These are phyloP conservation scores for Brachycybe producta DNA, from an alignment of 2,888 invertebrate species.

Conservation along the genomic window DNA sequence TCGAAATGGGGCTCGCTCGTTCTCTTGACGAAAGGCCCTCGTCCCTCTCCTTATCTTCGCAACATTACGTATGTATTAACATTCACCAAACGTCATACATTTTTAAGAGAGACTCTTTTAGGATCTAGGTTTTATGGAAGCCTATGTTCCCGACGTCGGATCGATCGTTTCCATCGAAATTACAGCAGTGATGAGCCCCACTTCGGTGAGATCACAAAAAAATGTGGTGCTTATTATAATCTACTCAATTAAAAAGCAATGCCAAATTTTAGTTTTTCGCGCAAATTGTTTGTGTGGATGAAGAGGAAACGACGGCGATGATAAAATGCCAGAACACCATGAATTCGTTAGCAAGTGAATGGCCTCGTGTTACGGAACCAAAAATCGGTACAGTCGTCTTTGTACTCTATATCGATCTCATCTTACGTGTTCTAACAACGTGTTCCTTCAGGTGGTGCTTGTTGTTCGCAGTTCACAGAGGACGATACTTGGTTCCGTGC, in stretches of 20 bases:
- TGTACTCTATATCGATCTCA: not conserved
- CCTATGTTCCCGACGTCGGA: too few species aligned
- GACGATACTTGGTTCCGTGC: slow-evolving; percentile 11
- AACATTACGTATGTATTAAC: too few species aligned
- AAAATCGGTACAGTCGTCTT: not conserved
- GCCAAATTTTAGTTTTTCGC: not conserved
- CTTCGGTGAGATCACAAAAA: not conserved
- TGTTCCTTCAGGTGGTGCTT: not conserved
- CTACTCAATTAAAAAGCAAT: too few species aligned
- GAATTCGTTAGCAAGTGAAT: not conserved
- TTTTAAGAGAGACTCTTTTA: too few species aligned
- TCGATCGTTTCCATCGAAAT: not conserved
- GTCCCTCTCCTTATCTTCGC: too few species aligned
- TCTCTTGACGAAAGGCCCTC: too few species aligned
- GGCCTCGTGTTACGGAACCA: not conserved
- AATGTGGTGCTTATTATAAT: too few species aligned
- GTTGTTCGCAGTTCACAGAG: not conserved
- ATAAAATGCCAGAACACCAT: not conserved
- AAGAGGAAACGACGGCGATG: not conserved
- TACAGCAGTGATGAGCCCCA: not conserved
- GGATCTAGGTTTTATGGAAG: too few species aligned
- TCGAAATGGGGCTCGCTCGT: too few species aligned
- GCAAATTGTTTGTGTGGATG: not conserved
- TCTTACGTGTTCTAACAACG: not conserved
- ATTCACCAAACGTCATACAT: too few species aligned